Evolutionary conservation across 2,113 vertebrate species (phyloP).

Genomic region (Microtus montanus): DNA sequence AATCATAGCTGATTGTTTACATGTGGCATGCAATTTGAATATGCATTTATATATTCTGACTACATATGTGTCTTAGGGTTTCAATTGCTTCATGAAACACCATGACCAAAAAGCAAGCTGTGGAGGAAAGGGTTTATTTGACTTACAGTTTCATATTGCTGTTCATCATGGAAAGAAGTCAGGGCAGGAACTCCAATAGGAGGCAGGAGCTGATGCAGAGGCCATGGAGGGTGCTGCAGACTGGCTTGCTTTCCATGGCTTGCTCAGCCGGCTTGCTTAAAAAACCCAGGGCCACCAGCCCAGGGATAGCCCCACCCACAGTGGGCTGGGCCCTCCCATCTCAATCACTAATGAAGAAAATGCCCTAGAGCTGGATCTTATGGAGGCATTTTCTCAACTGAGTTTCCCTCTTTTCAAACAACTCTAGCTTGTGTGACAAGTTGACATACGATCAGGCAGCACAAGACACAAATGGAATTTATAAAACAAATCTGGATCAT

Average conservation of each 20-base stretch:
- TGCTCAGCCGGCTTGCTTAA: neutral
- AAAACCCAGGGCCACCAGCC: neutral
- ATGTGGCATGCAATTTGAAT: conserved; percentile 49
- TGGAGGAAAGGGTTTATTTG: neutral
- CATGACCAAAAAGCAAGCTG: neutral
- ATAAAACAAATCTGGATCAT: conserved; percentile 26
- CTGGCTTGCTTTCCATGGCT: neutral
- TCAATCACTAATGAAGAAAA: neutral
- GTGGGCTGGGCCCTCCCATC: neutral
- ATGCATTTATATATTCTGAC: conserved; percentile 30
- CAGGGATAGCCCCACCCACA: neutral
- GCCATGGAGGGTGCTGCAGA: too few species aligned
- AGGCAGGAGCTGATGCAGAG: neutral
- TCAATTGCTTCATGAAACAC: neutral
- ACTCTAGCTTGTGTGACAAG: neutral
- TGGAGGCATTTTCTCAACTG: neutral
- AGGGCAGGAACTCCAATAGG: neutral
- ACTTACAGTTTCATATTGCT: neutral
- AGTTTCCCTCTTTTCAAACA: neutral
- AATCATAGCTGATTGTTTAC: conserved; percentile 46
- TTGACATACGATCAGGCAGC: neutral
- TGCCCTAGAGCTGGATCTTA: neutral
- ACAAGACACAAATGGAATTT: conserved; percentile 51
- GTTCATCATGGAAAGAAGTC: neutral
- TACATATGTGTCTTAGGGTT: neutral